Evolutionary conservation across 2,113 vertebrate species (phyloP).

Genomic region (Mus spicilegus): DNA sequence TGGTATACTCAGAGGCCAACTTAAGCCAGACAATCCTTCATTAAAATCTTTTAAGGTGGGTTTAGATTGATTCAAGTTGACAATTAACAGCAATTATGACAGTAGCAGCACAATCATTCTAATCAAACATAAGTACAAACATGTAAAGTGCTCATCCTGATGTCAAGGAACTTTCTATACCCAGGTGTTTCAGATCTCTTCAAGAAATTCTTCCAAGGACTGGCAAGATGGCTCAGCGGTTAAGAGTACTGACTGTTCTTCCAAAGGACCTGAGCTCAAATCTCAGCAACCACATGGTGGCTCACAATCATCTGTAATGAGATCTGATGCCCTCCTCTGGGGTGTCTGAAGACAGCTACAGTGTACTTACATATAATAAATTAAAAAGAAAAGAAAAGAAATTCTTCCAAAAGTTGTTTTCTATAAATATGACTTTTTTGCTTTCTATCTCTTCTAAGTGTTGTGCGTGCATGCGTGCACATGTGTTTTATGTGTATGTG

Average conservation of each 20-base stretch:
- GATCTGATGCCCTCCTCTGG: too few relatives aligned
- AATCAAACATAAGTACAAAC: not conserved
- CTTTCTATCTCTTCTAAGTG: not conserved
- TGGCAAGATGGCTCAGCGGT: too few relatives aligned
- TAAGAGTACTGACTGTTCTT: too few relatives aligned
- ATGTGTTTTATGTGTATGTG: not conserved
- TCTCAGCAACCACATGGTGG: too few relatives aligned
- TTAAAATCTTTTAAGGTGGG: not conserved
- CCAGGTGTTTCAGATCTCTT: not conserved
- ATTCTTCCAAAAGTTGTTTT: not conserved
- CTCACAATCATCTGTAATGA: too few relatives aligned
- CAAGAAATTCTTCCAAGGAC: not conserved
- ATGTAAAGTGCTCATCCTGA: not conserved
- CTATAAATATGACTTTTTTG: not conserved
- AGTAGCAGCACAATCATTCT: too few relatives aligned
- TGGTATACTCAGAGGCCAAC: not conserved
- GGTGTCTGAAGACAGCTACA: too few relatives aligned
- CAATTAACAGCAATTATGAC: not conserved
- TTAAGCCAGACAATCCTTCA: not conserved
- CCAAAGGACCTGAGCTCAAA: too few relatives aligned
- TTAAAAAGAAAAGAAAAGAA: not conserved
- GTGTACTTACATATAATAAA: too few relatives aligned
- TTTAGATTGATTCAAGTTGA: not conserved
- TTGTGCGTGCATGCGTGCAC: not conserved
- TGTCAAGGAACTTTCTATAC: not conserved